A percentile compares a stretch with the other conserved stretches of the same genome.
Conservation (phyloP, 2,113 vertebrate genomes). For the Nannobrachium achirus region DNA sequence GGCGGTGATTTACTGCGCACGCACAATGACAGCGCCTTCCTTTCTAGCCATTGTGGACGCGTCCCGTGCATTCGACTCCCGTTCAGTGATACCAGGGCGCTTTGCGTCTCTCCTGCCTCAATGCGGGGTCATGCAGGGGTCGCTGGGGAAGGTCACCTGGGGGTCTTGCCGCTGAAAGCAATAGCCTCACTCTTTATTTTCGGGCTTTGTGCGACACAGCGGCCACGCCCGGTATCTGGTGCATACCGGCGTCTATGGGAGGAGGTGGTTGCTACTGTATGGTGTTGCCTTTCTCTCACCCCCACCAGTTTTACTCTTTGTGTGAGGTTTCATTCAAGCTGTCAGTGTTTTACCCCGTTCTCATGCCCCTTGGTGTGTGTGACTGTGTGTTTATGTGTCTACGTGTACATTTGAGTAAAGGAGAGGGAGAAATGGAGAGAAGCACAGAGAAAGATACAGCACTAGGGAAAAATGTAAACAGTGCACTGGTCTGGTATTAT, state of each 20-base stretch:
- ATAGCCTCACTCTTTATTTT: slow-evolving; percentile 75
- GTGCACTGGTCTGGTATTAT: slow-evolving; percentile 48
- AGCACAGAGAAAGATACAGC: slow-evolving; percentile 48
- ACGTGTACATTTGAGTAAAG: slow-evolving; percentile 10
- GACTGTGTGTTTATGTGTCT: slow-evolving; percentile 40
- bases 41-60: slow-evolving; percentile 66
- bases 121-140: slow-evolving; percentile 71
- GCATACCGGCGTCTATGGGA: slow-evolving; percentile 61
- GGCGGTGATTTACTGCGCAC: slow-evolving; percentile 61
- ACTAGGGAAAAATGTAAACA: slow-evolving; percentile 59
- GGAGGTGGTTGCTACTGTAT: slow-evolving; percentile 75
- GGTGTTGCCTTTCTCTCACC: slow-evolving; percentile 73
- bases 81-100: slow-evolving; percentile 60
- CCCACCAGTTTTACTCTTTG: slow-evolving; percentile 69
- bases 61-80: slow-evolving; percentile 61
- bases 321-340: slow-evolving; percentile 73
- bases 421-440: slow-evolving; percentile 34
- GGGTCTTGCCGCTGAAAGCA: slow-evolving; percentile 78
- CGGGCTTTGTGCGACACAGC: slow-evolving; percentile 69
- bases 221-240: slow-evolving; percentile 78
- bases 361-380: slow-evolving; percentile 64
- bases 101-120: slow-evolving; percentile 62
- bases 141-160: slow-evolving; percentile 69
- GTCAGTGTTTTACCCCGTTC: slow-evolving; percentile 73
- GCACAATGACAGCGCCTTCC: slow-evolving; percentile 63